Conservation (phyloP, 2,888 invertebrate genomes). For the Orchestes rusci region DNA sequence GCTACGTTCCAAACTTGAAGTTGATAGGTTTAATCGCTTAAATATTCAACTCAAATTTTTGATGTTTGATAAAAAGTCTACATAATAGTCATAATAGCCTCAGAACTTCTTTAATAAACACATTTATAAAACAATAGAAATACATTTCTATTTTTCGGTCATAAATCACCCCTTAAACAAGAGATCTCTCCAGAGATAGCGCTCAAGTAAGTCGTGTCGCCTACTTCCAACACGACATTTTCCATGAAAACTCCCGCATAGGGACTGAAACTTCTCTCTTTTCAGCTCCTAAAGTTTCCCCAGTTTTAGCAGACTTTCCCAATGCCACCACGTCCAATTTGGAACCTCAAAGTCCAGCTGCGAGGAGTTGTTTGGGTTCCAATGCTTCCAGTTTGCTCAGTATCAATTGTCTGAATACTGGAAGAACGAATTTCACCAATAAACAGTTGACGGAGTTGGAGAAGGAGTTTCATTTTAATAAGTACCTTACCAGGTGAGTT, state of each 20-base stretch:
- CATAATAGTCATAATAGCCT: no score
- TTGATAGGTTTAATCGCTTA: no score
- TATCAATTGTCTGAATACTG: conserved; percentile 62
- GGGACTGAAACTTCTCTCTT: no score
- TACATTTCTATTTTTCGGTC: no score
- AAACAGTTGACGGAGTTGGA: conserved; percentile 98
- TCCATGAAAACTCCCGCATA: conserved; percentile 14
- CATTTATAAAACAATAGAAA: no score
- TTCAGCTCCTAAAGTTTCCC: conserved; percentile 60
- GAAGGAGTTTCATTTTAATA: conserved; percentile 99
- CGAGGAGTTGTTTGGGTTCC: conserved; percentile 40
- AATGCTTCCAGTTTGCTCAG: conserved; percentile 43
- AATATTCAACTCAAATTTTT: no score
- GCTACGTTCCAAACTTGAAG: no score
- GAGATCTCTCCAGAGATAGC: conserved; percentile 18
- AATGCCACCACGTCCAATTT: conserved; percentile 41
- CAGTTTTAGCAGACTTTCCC: conserved; percentile 40
- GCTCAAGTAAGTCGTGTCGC: conserved; percentile 13
- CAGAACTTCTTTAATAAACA: no score
- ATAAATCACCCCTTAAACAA: conserved; percentile 6
- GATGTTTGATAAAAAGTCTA: no score
- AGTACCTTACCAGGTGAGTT: conserved; percentile 78
- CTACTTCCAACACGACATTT: conserved; percentile 10
- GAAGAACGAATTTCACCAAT: conserved; percentile 98
- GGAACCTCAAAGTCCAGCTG: conserved; percentile 49